phyloP scores from a whole-genome alignment of 2,113 vertebrate genomes.

The Hucho hucho region DNA sequence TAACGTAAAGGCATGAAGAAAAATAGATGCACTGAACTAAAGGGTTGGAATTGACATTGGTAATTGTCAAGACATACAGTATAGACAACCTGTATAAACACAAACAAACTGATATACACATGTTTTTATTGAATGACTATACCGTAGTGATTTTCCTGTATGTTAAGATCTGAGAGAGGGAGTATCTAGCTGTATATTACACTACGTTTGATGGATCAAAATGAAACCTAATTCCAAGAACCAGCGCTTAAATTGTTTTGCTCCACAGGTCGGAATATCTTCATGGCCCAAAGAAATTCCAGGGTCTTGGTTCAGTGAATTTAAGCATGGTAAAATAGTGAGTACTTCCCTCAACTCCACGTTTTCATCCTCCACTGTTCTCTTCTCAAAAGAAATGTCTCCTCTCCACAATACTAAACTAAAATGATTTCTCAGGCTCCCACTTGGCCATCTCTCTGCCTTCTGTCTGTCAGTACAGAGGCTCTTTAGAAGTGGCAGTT shows the following conservation, averaged over 20 bases:
- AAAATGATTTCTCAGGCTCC: slow-evolving; percentile 20
- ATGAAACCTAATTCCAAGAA: neutral
- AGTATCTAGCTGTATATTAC: neutral
- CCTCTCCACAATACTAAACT: slow-evolving; percentile 12
- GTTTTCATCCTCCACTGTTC: neutral
- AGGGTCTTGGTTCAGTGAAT: slow-evolving; percentile 97
- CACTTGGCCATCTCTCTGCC: neutral
- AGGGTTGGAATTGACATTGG: no score
- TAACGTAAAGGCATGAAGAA: no score
- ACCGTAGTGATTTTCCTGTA: neutral
- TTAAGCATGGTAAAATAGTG: slow-evolving; percentile 96
- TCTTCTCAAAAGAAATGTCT: slow-evolving; percentile 6
- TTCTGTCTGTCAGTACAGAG: neutral
- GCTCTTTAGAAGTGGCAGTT: neutral
- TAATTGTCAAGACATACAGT: no score
- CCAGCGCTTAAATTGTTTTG: neutral
- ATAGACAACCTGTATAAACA: no score
- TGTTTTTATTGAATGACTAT: neutral
- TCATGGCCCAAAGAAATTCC: slow-evolving; percentile 95
- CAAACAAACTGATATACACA: no score
- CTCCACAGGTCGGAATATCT: slow-evolving; percentile 86
- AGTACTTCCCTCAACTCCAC: slow-evolving; percentile 55
- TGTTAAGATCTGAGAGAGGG: neutral
- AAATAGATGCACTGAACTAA: no score
- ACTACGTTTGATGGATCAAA: neutral